phyloP scores from a whole-genome alignment of 2,113 vertebrate species.

The Falco punctatus region DNA sequence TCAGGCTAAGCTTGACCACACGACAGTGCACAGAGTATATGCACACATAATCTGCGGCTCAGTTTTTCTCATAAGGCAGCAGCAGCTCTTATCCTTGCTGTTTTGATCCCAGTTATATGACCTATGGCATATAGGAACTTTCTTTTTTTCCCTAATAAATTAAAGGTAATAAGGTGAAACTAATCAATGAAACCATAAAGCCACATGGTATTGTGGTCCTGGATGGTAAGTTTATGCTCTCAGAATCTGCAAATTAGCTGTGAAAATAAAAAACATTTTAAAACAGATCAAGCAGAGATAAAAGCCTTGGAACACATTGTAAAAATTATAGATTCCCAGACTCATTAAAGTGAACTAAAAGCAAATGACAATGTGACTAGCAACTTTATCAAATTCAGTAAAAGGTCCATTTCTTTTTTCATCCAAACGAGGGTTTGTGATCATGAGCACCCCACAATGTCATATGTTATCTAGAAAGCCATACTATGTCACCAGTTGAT shows the following conservation, averaged over 20 bases:
- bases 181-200: slow-evolving; percentile 69
- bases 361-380: slow-evolving; percentile 4
- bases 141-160: slow-evolving; percentile 45
- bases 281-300: slow-evolving; percentile 66
- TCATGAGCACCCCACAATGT: slow-evolving; percentile 4
- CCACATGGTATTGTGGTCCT: slow-evolving; percentile 29
- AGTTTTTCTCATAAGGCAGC: not conserved
- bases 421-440: not conserved
- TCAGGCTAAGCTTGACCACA: not conserved
- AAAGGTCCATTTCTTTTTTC: not conserved
- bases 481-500: slow-evolving; percentile 50
- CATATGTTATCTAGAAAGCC: slow-evolving; percentile 60
- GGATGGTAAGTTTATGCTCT: slow-evolving; percentile 47
- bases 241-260: slow-evolving; percentile 65
- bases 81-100: not conserved
- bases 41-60: not conserved
- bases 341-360: slow-evolving; percentile 31
- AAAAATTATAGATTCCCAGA: slow-evolving; percentile 52
- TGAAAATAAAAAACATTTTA: slow-evolving; percentile 53
- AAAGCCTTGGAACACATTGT: slow-evolving; percentile 39
- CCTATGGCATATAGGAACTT: slow-evolving; percentile 24
- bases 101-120: slow-evolving; percentile 38
- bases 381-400: slow-evolving; percentile 21
- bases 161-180: slow-evolving; percentile 67
- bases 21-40: not conserved